Conservation (phyloP, 2,888 invertebrate species). For the Sinopyrophorus schimmeli region DNA sequence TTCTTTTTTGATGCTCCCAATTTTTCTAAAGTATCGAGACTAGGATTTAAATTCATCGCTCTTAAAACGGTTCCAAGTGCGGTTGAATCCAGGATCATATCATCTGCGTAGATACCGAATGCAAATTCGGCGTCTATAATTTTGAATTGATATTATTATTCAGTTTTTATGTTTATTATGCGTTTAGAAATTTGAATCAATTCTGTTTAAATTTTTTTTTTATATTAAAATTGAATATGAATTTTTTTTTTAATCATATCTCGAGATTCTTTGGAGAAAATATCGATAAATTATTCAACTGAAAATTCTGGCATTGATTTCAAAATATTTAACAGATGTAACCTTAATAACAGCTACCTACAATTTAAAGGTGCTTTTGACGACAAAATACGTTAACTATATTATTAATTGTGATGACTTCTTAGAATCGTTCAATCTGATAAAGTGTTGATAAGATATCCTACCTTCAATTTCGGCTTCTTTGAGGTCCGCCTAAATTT, state of each 20-base stretch:
- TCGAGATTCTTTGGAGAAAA: too few species aligned
- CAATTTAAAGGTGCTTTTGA: too few species aligned
- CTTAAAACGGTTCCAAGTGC: conserved; percentile 90
- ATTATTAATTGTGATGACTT: too few species aligned
- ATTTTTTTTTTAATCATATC: too few species aligned
- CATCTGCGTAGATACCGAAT: conserved; percentile 56
- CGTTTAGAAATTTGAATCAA: not conserved
- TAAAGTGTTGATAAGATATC: conserved; percentile 18
- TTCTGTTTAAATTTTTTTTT: too few species aligned
- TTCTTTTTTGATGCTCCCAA: conserved; percentile 92
- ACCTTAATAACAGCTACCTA: too few species aligned
- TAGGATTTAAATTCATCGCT: conserved; percentile 92
- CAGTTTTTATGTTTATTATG: not conserved
- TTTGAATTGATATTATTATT: not conserved
- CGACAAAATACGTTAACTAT: too few species aligned
- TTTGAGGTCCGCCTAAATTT: conserved; percentile 41
- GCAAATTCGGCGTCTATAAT: conserved; percentile 47
- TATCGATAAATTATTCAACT: too few species aligned
- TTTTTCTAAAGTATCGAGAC: conserved; percentile 87
- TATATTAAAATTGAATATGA: too few species aligned
- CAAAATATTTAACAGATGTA: too few species aligned
- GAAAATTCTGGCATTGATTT: too few species aligned
- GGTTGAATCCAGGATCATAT: conserved; percentile 84
- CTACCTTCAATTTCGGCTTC: conserved; percentile 47
- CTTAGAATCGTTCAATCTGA: too few species aligned